Evolutionary conservation across 2,888 invertebrate genomes (phyloP).

Genomic region (Dastarcus helophoroides): DNA sequence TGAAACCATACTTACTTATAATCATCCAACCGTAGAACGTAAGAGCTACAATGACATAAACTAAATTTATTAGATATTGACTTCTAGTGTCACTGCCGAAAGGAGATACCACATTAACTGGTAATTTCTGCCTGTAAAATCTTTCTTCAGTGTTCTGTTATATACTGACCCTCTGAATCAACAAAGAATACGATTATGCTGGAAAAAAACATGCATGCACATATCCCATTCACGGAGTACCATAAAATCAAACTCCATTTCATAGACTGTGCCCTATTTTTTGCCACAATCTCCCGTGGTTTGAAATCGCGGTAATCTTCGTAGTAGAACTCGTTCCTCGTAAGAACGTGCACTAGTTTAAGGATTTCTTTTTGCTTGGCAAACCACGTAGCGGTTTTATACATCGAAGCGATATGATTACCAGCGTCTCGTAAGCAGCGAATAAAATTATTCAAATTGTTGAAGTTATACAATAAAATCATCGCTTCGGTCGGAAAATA

Average conservation of each 20-base stretch:
- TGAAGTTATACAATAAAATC: constrained; percentile 6
- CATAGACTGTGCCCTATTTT: constrained; percentile 10
- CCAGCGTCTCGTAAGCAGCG: constrained; percentile 5
- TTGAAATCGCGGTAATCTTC: constrained; percentile 11
- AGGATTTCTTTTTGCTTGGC: not conserved
- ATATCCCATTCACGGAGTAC: not conserved
- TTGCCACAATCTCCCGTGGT: constrained; percentile 9
- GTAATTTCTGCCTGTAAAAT: constrained; percentile 13
- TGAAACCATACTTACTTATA: no score
- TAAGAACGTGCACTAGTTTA: not conserved
- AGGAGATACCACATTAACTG: constrained; percentile 14
- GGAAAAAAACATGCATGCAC: not conserved
- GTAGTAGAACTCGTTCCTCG: constrained; percentile 8
- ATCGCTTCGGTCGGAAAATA: constrained; percentile 13
- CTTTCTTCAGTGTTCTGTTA: constrained; percentile 7
- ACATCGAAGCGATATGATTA: not conserved
- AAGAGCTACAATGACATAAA: not conserved
- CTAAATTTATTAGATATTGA: constrained; percentile 7
- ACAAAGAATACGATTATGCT: not conserved
- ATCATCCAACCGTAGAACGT: not conserved
- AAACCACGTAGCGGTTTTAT: not conserved
- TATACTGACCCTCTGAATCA: constrained; percentile 4
- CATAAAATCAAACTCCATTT: not conserved
- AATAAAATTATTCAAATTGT: constrained; percentile 11
- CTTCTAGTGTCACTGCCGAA: constrained; percentile 13